Conservation (phyloP, 1,140 invertebrate genomes). For the Orius laevigatus region DNA sequence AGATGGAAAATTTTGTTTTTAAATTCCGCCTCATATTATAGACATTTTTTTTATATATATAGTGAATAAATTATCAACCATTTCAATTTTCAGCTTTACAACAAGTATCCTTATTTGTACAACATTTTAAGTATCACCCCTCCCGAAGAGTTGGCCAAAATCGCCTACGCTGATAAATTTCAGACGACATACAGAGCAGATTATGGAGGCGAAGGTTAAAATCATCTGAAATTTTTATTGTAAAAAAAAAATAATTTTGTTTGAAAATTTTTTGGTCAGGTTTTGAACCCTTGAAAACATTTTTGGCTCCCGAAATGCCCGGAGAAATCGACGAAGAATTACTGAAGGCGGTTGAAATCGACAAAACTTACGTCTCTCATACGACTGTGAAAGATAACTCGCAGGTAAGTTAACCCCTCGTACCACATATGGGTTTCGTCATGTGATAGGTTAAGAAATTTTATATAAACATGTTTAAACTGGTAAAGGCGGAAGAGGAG, state of each 20-base stretch:
- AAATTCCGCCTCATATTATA: too few species aligned
- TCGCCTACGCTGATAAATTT: slow-evolving; percentile 10
- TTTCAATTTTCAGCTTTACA: slow-evolving; percentile 14
- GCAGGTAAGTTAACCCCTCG: background rate
- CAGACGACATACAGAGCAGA: slow-evolving; percentile 14
- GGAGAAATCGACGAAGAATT: too few species aligned
- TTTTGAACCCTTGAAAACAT: too few species aligned
- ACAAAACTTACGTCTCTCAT: background rate
- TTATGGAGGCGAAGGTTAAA: slow-evolving; percentile 11
- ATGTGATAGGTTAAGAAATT: background rate
- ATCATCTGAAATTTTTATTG: background rate
- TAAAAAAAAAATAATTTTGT: background rate
- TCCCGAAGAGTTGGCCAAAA: slow-evolving; percentile 14
- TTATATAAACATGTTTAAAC: slow-evolving; percentile 3
- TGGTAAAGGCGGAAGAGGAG: background rate
- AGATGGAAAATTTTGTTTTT: too few species aligned
- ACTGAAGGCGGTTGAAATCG: too few species aligned
- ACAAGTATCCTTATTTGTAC: slow-evolving; percentile 17
- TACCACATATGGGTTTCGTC: background rate
- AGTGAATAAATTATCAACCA: too few species aligned
- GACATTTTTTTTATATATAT: too few species aligned
- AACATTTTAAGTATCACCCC: slow-evolving; percentile 11
- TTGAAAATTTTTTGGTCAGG: background rate
- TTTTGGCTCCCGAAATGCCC: too few species aligned
- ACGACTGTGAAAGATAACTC: background rate